Evolutionary conservation across 2,888 invertebrate genomes (phyloP), one percentile per base, ranked within the genome.

Genomic region (Flexamia atlantica): DNA sequence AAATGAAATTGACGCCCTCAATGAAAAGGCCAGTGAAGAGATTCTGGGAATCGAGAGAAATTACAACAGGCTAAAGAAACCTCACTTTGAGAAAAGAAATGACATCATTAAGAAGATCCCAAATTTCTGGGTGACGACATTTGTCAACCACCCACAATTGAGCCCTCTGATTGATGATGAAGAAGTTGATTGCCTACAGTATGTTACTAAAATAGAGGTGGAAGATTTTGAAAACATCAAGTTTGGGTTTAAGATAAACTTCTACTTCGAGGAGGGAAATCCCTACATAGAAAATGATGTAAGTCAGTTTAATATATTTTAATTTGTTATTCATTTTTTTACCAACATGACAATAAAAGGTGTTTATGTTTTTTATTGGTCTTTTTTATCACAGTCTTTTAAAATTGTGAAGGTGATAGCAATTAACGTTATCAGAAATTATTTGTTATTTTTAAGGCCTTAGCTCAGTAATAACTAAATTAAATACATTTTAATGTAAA

Each of bases 191-290:
- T 94, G 95, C 87, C 90, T 96, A 76, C 94, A 95, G 88, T 93
- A 93, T 88, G 90, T 96, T 87, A 93, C 91, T 68, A 95, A 95
- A 90, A 89, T 96, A 85, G 95, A 97, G 90, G 95, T 97, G 17
- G 95, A 96, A 89, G 96, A 97, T 89, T 96, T 95, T 89, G 97
- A 97, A 88, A 96, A 97, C 89, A 96, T 96, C 85, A 96, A 96
- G 90, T 95, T 95, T 30, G 97, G 97, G 4, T 79, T 79, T 50
- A 92, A 93, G 88, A 94, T 96, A 88, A 94, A 94, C 89, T 95
- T 96, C 89, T 92, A 93, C 88, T 97, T 97, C 89, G 94, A 95
- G 87, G 93, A 94, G 87, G 93, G 94, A 87, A 97, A 97, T 91
- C 95, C 95, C 30, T 97, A 94, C 90, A 97, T 97, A 90, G 95